Conservation (phyloP, 2,888 invertebrate species). For the Marasmarcha lunaedactyla region DNA sequence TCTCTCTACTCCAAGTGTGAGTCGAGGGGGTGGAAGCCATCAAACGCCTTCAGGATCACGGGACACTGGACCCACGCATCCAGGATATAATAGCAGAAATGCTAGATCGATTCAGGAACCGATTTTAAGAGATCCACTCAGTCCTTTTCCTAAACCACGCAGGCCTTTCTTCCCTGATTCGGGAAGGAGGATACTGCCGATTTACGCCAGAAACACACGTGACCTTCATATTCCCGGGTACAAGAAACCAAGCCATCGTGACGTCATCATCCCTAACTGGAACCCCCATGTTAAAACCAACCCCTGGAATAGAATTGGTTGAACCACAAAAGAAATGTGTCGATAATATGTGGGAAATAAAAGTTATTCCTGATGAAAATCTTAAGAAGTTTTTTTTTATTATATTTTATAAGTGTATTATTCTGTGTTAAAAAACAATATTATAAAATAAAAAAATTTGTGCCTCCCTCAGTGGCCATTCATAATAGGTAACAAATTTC, state of each 20-base stretch:
- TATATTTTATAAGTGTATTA: too few species aligned
- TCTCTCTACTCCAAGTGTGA: constrained; percentile 26
- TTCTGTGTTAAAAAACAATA: too few species aligned
- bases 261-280: constrained; percentile 30
- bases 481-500: too few species aligned
- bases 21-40: constrained; percentile 23
- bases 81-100: constrained; percentile 33
- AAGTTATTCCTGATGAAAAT: too few species aligned
- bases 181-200: constrained; percentile 7
- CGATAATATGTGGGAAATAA: too few species aligned
- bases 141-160: constrained; percentile 8
- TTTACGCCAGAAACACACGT: constrained; percentile 16
- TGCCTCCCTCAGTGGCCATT: too few species aligned
- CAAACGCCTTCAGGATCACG: constrained; percentile 20
- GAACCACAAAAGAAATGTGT: too few species aligned
- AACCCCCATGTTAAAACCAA: constrained; percentile 27
- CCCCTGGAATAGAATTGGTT: too few species aligned
- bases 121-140: constrained; percentile 5
- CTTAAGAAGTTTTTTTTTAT: too few species aligned
- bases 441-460: too few species aligned
- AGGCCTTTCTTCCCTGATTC: neutral
- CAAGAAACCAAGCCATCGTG: constrained; percentile 23
- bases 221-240: constrained; percentile 18
- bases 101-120: constrained; percentile 17
- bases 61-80: constrained; percentile 28